Evolutionary conservation across 2,113 vertebrate species (phyloP).

Genomic region (Spea multiplicata): DNA sequence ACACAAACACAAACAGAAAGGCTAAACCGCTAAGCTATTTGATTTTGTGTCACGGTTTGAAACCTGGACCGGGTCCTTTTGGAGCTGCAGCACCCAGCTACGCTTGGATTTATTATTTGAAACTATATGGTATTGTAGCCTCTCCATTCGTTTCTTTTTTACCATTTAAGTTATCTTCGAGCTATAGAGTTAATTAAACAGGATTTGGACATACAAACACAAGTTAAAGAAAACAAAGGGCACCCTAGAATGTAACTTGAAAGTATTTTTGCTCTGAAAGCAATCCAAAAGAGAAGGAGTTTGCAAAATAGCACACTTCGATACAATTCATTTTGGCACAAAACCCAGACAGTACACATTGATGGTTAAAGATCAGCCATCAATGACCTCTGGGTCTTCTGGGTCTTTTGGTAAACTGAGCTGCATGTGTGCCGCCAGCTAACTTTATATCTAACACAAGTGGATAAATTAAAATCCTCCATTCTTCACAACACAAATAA

Average conservation of each 20-base stretch:
- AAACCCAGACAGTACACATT: slow-evolving; percentile 47
- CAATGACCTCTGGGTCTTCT: slow-evolving; percentile 56
- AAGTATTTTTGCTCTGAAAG: slow-evolving; percentile 22
- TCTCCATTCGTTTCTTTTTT: no score
- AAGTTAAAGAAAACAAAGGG: not conserved
- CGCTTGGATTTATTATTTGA: no score
- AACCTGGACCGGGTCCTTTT: no score
- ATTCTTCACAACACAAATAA: no score
- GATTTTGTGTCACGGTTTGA: no score
- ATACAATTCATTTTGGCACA: slow-evolving; percentile 44
- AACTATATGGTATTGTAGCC: no score
- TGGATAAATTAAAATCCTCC: no score
- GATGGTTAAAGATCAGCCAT: slow-evolving; percentile 14
- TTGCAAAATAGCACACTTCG: slow-evolving; percentile 58
- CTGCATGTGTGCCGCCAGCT: slow-evolving; percentile 44
- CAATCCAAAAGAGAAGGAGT: slow-evolving; percentile 29
- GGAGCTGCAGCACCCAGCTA: no score
- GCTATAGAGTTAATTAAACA: no score
- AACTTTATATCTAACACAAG: not conserved
- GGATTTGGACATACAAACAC: not conserved
- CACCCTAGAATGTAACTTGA: not conserved
- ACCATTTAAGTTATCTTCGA: no score
- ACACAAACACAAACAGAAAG: no score
- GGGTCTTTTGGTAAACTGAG: slow-evolving; percentile 49
- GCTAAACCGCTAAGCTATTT: no score